These are phyloP conservation scores for Macheiramphus alcinus DNA, from an alignment of 2,113 vertebrate genomes.

Conservation along the genomic window DNA sequence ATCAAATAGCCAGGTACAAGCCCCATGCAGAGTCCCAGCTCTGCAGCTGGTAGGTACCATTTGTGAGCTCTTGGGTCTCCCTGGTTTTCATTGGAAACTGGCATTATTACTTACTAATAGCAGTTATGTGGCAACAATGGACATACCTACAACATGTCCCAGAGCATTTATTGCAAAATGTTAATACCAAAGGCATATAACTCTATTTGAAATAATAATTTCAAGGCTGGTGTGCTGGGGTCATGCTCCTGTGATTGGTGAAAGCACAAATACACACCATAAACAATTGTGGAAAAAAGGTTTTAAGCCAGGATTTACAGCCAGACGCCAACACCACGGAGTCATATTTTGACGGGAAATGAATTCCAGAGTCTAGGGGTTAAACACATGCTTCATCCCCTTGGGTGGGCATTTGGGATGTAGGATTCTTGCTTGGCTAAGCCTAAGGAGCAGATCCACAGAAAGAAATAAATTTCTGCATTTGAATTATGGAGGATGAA, in stretches of 20 bases:
- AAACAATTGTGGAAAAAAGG: neutral
- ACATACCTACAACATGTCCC: neutral
- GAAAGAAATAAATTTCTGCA: neutral
- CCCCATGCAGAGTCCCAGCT: neutral
- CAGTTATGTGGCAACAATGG: neutral
- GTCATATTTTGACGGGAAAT: conserved; percentile 22
- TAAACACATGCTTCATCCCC: neutral
- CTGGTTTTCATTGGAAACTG: neutral
- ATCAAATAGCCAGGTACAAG: neutral
- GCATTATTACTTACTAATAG: neutral
- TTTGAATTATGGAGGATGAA: neutral
- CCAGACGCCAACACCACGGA: neutral
- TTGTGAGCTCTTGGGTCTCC: neutral
- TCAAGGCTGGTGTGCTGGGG: neutral
- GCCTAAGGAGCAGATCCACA: neutral
- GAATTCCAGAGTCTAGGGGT: conserved; percentile 11
- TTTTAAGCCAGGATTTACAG: conserved; percentile 40
- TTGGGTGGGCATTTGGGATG: neutral
- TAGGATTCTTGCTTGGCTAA: neutral
- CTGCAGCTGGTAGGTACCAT: neutral
- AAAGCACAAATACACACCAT: neutral
- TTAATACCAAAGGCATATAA: neutral
- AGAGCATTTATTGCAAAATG: neutral
- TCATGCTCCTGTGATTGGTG: neutral
- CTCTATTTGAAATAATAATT: neutral